phyloP scores from a whole-genome alignment of 37 sponge, comb jelly and placozoan genomes.

The Ianthella basta region DNA sequence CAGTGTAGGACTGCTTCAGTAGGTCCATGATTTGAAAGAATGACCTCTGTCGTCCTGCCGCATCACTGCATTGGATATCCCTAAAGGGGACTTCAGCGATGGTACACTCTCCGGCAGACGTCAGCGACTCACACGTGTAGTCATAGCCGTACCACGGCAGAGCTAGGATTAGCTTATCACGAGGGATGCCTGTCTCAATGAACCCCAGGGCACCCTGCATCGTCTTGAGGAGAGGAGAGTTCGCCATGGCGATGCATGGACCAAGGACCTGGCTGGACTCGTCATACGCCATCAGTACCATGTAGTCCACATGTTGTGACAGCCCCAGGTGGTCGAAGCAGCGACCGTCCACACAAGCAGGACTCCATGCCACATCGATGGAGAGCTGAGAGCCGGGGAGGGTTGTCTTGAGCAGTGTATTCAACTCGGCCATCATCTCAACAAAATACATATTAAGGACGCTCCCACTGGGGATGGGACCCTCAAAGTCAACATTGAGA shows the following conservation, averaged over 20 bases:
- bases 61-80: constrained; percentile 84
- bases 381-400: constrained; percentile 53
- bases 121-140: constrained; percentile 64
- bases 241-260: constrained; percentile 81
- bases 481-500: constrained; percentile 85
- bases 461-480: constrained; percentile 43
- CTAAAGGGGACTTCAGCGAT: constrained; percentile 73
- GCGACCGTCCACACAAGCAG: constrained; percentile 80
- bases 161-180: constrained; percentile 73
- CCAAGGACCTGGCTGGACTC: constrained; percentile 82
- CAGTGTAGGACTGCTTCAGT: constrained; percentile 15
- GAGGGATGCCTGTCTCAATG: constrained; percentile 50
- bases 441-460: background rate
- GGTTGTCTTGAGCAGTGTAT: background rate
- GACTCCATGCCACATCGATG: constrained; percentile 84
- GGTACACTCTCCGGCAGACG: constrained; percentile 42
- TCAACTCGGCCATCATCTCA: background rate
- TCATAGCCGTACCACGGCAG: constrained; percentile 93
- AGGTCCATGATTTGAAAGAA: constrained; percentile 31
- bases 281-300: constrained; percentile 89
- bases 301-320: constrained; percentile 55
- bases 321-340: constrained; percentile 70
- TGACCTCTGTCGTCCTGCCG: constrained; percentile 70
- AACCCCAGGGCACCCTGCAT: constrained; percentile 53
- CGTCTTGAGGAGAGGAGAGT: constrained; percentile 65